phyloP scores from a whole-genome alignment of 1,140 invertebrate species.

The Aphelinus certus region DNA sequence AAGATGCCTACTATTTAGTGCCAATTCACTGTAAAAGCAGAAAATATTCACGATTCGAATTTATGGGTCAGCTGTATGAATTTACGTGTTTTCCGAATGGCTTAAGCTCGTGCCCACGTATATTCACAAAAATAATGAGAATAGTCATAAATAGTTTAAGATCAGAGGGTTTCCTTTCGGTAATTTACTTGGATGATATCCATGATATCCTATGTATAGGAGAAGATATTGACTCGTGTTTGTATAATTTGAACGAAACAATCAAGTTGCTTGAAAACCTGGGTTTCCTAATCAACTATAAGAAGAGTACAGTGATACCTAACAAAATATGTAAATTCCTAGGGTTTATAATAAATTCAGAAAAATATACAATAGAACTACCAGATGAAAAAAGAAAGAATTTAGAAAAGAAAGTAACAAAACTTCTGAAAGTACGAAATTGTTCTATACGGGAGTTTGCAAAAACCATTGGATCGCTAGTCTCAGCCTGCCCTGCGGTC shows the following conservation, averaged over 20 bases:
- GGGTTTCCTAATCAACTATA: background rate
- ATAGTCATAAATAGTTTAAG: background rate
- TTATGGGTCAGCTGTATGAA: background rate
- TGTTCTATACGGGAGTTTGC: constrained; percentile 43
- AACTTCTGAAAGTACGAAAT: background rate
- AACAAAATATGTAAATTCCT: background rate
- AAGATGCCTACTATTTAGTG: constrained; percentile 34
- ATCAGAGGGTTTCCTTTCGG: constrained; percentile 1
- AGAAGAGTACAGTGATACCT: background rate
- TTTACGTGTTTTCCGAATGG: constrained; percentile 20
- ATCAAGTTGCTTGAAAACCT: background rate
- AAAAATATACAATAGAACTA: constrained; percentile 4
- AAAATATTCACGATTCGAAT: constrained; percentile 34
- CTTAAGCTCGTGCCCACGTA: background rate
- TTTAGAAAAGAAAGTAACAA: background rate
- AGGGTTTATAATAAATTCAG: background rate
- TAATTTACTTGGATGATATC: constrained; percentile 21
- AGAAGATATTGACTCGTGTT: background rate
- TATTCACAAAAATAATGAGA: background rate
- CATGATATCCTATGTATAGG: background rate
- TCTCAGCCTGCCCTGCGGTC: constrained; percentile 42
- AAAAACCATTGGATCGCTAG: constrained; percentile 41
- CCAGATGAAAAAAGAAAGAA: background rate
- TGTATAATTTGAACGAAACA: background rate
- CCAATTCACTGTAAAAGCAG: background rate